Base-by-base conservation (phyloP, 1,140 invertebrate genomes). In the Bombus haemorrhoidalis region DNA sequence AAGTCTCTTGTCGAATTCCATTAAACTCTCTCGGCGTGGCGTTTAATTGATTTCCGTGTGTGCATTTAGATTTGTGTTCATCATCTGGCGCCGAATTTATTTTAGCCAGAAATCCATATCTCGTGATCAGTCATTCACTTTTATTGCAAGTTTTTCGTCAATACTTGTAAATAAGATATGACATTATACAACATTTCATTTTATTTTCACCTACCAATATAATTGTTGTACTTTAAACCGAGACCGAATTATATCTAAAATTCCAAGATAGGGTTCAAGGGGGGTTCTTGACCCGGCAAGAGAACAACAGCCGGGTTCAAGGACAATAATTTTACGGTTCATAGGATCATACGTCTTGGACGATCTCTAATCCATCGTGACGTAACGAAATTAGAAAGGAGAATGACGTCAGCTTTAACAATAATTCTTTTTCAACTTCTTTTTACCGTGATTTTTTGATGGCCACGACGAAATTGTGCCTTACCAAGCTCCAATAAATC, bases 301-400 rank as follows among this genome's bases (percentile, higher is more conserved):
- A 39, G 81, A 72, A 59, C 28, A 76, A 84, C 43, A 66, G 39
- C 2, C 68, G 68, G 75, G 81, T 83, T 86, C 85, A 84, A 86
- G 81, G 81, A 66, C 59, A 39, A 78, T 59, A 41, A 76, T 66
- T 64, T 34, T 22, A 75, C 66, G 64, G 53, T 73, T 88, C 59
- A 15, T 32, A 68, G 77, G 12, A 80, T 74, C 47, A 69, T 62
- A n/a, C 59, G 28, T 25, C 41, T 34, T 34, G 75, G 83, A 74
- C 71, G 53, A 73, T 86, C 69, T 41, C 78, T 69, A 71, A 80
- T 83, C 68, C 32, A 76, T 83, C 62, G 28, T 86, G 71, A 89
- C 47, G 69, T 68, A 86, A 89, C 57, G 28, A 37, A 78, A 81
- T 85, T 79, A 81, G 78, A 87, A 89, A 81, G 77, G 68, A 74